phyloP scores from a whole-genome alignment of 2,113 vertebrate genomes.

The Stercorarius parasiticus region DNA sequence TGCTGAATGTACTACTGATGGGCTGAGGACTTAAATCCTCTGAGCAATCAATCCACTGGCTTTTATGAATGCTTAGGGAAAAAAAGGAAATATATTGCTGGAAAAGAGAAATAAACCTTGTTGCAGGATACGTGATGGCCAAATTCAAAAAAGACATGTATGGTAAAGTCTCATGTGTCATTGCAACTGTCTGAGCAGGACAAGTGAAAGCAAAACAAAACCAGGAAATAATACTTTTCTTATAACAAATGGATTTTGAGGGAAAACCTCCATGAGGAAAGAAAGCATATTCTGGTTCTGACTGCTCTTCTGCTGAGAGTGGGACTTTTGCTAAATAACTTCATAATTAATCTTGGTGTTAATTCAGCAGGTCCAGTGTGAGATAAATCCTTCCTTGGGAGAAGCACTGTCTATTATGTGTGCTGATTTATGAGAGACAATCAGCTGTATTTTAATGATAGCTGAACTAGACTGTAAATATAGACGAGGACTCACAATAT shows the following conservation, averaged over 20 bases:
- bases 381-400: not conserved
- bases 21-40: conserved; percentile 13
- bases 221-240: not conserved
- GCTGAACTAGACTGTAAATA: not conserved
- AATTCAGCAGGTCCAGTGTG: not conserved
- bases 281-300: not conserved
- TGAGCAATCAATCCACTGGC: not conserved
- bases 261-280: not conserved
- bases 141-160: not conserved
- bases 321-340: not conserved
- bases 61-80: conserved; percentile 30
- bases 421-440: not conserved
- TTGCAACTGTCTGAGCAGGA: not conserved
- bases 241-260: not conserved
- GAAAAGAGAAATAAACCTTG: conserved; percentile 1
- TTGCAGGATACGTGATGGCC: not conserved
- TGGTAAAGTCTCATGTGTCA: not conserved
- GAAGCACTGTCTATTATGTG: not conserved
- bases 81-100: conserved; percentile 3
- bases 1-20: not conserved
- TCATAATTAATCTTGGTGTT: not conserved
- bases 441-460: not conserved
- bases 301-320: not conserved
- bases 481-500: not conserved
- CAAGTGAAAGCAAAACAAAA: conserved; percentile 21